Evolutionary conservation across 30 jellyfish, hydroid and myxozoan genomes (phyloP), one percentile per base, ranked within the genome.

Genomic region (Cassiopea andromeda): DNA sequence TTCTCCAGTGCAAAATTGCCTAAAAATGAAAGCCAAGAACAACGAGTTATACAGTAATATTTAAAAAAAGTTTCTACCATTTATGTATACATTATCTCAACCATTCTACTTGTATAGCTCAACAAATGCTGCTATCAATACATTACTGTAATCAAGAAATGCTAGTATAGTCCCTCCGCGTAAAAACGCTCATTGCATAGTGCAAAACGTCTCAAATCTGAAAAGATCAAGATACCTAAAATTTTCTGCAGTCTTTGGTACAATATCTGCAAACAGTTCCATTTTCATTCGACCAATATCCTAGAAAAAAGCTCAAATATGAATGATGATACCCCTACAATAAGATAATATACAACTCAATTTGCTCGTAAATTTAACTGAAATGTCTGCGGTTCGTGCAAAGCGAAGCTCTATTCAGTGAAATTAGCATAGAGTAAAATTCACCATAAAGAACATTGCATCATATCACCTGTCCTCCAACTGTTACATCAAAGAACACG

Each of bases 1-100:
- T 74, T 97, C 99, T 27, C 99, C 99, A 58, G 99, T 96, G 83
- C 99, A 96, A 85, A 96, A 93, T 83, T 96, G 98, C 77, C 98
- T 91, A 89, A 69, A 90, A 90, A 19, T 12, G 46, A 82, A 60
- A 46, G 45, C 49, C n/a, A 82, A 3, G n/a, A 44, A 44, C 9
- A 19, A 69, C 45, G 10, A 46, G 10, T 78, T 54, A 3, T 54
- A 6, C 12, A 27, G 38, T 27, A 27, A 27, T 27, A 27, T 27
- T 27, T 27, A 27, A 27, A 27, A 27, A 27, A 27, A 27, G 38
- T 27, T 27, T 27, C 38, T 27, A 27, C 38, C 38, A 27, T 27
- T 27, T 27, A 27, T 27, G 38, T 27, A 27, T 27, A 27, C 38
- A 27, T 27, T 27, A 27, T 27, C 38, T 27, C 38, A 27, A 27